Conservation (phyloP, 2,113 vertebrate genomes). For the Limanda limanda region DNA sequence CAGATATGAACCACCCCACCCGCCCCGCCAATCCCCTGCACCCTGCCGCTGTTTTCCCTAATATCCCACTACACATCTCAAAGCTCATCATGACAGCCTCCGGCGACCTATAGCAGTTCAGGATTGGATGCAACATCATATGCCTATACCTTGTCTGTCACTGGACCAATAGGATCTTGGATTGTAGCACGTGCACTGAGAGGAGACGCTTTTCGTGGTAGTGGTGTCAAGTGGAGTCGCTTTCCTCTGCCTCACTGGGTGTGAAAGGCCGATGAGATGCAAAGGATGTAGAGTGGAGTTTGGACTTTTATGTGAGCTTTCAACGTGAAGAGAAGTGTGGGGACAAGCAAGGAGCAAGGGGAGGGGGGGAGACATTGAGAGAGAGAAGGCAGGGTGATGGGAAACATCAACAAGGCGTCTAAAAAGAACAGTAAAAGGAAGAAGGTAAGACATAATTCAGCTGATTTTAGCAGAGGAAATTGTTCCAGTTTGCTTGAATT, state of each 20-base stretch:
- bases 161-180: constrained; percentile 56
- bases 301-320: constrained; percentile 56
- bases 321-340: constrained; percentile 26
- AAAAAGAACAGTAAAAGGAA: constrained; percentile 75
- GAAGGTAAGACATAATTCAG: constrained; percentile 75
- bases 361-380: constrained; percentile 25
- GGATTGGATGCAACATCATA: constrained; percentile 39
- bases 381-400: constrained; percentile 71
- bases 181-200: constrained; percentile 32
- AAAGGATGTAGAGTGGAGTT: constrained; percentile 38
- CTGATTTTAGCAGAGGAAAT: neutral
- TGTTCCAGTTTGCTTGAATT: neutral
- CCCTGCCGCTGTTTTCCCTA: constrained; percentile 39
- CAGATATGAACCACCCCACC: constrained; percentile 53
- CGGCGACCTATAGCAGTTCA: constrained; percentile 26
- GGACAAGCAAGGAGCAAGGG: constrained; percentile 30
- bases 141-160: constrained; percentile 23
- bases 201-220: constrained; percentile 13
- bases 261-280: constrained; percentile 32
- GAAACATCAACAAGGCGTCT: constrained; percentile 82
- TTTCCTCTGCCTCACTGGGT: constrained; percentile 5
- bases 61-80: constrained; percentile 40
- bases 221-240: constrained; percentile 25
- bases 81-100: constrained; percentile 37
- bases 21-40: constrained; percentile 32